Evolutionary conservation across 2,113 vertebrate species (phyloP), one percentile per base, ranked within the genome.

Genomic region (Phrynocephalus versicolor): DNA sequence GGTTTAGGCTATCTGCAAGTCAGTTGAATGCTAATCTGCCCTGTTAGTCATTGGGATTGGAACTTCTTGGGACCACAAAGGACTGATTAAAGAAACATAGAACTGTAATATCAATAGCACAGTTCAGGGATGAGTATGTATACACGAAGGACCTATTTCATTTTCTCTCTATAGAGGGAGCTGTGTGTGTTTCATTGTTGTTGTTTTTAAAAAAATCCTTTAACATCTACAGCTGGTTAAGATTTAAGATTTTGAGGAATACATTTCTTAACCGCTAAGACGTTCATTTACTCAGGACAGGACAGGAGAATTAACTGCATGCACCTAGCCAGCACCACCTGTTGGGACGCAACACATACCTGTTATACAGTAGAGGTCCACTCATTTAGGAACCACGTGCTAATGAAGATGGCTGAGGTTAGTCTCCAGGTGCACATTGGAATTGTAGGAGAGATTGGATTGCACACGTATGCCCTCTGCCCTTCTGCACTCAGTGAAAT

Each of bases 11-110:
- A 51, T 10, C 45, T 51, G 45, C 5, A 5, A 51, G 10, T 51
- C 45, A 51, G 57, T 75, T 82, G 3, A 88, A 35, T 70, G 16
- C 4, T 79, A 87, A 83, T 85, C 3, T 1, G 37, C 39, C 55
- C 64, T 10, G 80, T 57, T 79, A 9, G 35, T 39, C 72, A 84
- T 60, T 0, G 1, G 39, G 0, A 12, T 41, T 58, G 77, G 45
- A 12, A 33, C 39, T 82, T 72, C 58, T 58, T 67, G 55, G 60
- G 85, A 16, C 15, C 33, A 35, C 25, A 82, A 85, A 0, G 13
- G 64, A 64, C 51, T 60, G 0, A 0, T 25, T 79, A 83, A 89
- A 0, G 21, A 85, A 51, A 13, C 69, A 51, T 13, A 86, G 75
- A 14, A 21, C 70, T 88, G 9, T 2, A 45, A 45, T 0, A 62